phyloP scores from a whole-genome alignment of 2,888 invertebrate species.

The Tribolium freemani region DNA sequence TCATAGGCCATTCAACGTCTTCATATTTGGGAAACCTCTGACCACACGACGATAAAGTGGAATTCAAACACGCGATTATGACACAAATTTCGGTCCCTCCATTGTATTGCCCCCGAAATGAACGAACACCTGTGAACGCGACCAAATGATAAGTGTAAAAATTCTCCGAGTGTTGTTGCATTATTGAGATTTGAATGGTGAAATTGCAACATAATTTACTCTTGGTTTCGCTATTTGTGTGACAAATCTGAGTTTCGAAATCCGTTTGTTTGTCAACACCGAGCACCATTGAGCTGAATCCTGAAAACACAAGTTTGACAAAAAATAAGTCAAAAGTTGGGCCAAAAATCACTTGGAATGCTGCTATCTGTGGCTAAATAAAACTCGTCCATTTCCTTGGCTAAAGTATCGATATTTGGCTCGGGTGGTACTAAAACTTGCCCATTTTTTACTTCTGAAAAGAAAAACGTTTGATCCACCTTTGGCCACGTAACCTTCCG shows the following conservation, averaged over 20 bases:
- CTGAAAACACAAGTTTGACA: conserved; percentile 9
- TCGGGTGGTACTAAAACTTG: background rate
- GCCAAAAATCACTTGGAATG: background rate
- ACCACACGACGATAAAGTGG: conserved; percentile 68
- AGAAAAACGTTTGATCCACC: background rate
- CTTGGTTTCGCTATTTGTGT: conserved; percentile 31
- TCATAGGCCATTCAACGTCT: conserved; percentile 64
- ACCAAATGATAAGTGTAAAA: conserved; percentile 70
- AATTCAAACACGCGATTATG: conserved; percentile 70
- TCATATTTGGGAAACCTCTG: conserved; percentile 63
- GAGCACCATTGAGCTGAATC: conserved; percentile 36
- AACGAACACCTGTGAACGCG: conserved; percentile 71
- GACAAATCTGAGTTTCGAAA: background rate
- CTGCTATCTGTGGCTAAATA: background rate
- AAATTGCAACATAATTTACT: conserved; percentile 64
- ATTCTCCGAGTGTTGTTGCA: background rate
- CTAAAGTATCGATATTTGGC: background rate
- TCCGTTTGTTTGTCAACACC: conserved; percentile 18
- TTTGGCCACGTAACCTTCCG: background rate
- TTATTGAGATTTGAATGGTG: conserved; percentile 17
- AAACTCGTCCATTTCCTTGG: conserved; percentile 15
- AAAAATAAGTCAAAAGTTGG: background rate
- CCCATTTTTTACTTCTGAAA: background rate
- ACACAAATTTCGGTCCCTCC: conserved; percentile 71
- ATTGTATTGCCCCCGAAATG: conserved; percentile 59